phyloP scores from a whole-genome alignment of 2,113 vertebrate species.

The Cyanoliseus patagonus region DNA sequence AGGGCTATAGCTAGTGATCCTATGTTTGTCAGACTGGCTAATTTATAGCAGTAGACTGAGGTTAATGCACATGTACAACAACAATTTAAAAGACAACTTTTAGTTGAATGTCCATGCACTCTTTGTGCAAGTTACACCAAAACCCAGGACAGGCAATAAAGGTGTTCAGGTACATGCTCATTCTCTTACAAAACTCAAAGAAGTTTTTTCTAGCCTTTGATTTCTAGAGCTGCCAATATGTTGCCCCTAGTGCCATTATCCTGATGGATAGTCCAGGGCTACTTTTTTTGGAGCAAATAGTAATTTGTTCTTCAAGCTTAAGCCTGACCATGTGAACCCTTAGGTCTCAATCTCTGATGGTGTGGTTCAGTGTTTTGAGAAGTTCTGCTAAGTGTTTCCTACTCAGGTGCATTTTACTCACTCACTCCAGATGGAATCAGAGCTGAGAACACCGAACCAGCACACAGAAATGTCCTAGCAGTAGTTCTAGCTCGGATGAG shows the following conservation, averaged over 20 bases:
- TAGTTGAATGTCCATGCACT: background rate
- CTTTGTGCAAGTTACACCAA: background rate
- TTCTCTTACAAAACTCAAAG: background rate
- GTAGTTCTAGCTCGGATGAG: background rate
- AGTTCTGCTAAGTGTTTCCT: background rate
- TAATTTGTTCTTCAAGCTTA: background rate
- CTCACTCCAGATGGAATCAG: background rate
- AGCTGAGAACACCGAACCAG: background rate
- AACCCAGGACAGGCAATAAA: background rate
- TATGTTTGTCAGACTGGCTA: background rate
- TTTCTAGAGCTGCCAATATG: background rate
- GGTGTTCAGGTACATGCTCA: background rate
- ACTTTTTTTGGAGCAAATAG: background rate
- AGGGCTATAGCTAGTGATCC: background rate
- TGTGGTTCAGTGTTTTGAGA: background rate
- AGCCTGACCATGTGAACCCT: background rate
- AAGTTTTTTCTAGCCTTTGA: background rate
- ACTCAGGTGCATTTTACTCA: conserved; percentile 7
- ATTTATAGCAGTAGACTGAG: background rate
- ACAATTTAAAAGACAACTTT: background rate
- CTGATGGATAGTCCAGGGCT: background rate
- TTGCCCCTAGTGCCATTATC: background rate
- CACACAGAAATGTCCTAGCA: background rate
- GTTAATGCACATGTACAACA: background rate
- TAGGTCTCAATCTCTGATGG: background rate